Evolutionary conservation across 2,113 vertebrate species (phyloP).

Genomic region (Gallinago paraguaiae): DNA sequence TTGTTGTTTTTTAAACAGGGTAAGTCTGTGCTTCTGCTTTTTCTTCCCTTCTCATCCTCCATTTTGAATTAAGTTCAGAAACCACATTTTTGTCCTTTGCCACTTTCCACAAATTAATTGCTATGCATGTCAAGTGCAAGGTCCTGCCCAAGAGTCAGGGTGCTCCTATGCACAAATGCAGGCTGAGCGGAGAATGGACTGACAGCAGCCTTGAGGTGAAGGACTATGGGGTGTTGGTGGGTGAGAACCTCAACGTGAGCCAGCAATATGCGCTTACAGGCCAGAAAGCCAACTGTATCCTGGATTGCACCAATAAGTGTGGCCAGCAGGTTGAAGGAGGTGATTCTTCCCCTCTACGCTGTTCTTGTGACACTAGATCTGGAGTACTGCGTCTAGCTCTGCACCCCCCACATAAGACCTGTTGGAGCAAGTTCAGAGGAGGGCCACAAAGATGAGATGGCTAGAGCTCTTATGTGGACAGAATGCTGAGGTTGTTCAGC

Average conservation of each 20-base stretch:
- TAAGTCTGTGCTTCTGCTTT: neutral
- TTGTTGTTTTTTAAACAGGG: neutral
- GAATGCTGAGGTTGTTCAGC: neutral
- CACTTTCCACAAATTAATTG: neutral
- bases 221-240: neutral
- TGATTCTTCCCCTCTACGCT: neutral
- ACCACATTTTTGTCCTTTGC: neutral
- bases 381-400: neutral
- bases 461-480: neutral
- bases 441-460: neutral
- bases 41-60: neutral
- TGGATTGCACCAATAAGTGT: neutral
- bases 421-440: neutral
- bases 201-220: neutral
- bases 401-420: neutral
- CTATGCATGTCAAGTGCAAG: neutral
- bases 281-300: neutral
- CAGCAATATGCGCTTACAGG: neutral
- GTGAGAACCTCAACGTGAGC: neutral
- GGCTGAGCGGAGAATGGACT: neutral
- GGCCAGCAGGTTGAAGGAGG: neutral
- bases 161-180: neutral
- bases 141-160: neutral
- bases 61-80: neutral
- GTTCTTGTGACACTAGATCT: neutral